Percentiles rank a stretch among this genome's conserved stretches.
Conservation (phyloP, 2,113 vertebrate genomes). For the Brevimyrus niger region DNA sequence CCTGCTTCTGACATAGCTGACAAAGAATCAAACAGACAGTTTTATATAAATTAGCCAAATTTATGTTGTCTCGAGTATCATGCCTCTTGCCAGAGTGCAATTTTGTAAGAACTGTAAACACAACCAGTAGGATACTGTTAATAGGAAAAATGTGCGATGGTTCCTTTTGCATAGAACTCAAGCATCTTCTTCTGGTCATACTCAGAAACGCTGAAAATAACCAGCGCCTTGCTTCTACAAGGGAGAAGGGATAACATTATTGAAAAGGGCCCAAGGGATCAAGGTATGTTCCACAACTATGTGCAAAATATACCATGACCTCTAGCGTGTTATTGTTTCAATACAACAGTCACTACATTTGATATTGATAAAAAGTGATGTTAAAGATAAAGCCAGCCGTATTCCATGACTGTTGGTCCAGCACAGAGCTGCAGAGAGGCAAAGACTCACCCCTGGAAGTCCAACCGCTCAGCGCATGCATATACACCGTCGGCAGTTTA, state of each 20-base stretch:
- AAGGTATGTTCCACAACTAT: neutral
- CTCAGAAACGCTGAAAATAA: neutral
- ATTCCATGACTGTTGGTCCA: neutral
- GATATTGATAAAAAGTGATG: neutral
- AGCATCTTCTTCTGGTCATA: neutral
- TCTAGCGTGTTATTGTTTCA: neutral
- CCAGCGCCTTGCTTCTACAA: neutral
- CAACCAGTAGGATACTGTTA: slow-evolving; percentile 40
- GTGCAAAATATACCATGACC: neutral
- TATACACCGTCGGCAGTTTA: neutral
- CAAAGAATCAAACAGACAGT: slow-evolving; percentile 40
- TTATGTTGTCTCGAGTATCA: slow-evolving; percentile 43
- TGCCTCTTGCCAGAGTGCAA: slow-evolving; percentile 32
- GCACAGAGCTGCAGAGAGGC: neutral
- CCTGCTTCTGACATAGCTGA: slow-evolving; percentile 27
- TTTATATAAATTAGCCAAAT: slow-evolving; percentile 33
- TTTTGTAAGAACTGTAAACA: slow-evolving; percentile 50
- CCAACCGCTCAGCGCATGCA: neutral
- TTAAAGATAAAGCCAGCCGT: neutral
- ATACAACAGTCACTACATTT: neutral
- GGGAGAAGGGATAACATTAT: neutral
- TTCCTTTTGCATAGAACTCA: neutral
- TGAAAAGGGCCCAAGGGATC: neutral
- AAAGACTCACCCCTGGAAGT: neutral
- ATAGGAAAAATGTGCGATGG: slow-evolving; percentile 37